A percentile compares a stretch with the other conserved stretches of the same genome.
Conservation (phyloP, 2,113 vertebrate genomes). For the Ailurus styani region DNA sequence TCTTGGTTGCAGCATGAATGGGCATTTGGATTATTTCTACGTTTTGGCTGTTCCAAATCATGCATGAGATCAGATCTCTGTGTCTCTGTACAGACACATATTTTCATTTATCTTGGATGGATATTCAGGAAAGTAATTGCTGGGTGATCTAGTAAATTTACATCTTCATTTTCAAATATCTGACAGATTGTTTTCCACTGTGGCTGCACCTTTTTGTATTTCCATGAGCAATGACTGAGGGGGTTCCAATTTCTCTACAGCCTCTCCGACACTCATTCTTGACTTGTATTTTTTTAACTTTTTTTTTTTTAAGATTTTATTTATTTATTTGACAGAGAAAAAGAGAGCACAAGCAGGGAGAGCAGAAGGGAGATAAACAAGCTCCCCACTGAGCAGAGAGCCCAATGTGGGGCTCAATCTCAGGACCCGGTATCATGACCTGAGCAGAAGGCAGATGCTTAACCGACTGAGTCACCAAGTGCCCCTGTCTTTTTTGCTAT, state of each 20-base stretch:
- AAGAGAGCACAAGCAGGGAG: too few species aligned
- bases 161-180: neutral
- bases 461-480: too few species aligned
- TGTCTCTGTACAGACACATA: neutral
- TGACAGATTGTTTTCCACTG: neutral
- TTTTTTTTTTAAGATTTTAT: neutral
- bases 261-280: neutral
- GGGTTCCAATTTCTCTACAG: neutral
- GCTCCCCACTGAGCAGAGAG: too few species aligned
- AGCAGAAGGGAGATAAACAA: too few species aligned
- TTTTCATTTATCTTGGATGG: neutral
- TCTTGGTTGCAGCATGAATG: neutral
- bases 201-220: neutral
- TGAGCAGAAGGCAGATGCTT: too few species aligned
- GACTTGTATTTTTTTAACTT: neutral
- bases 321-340: too few species aligned
- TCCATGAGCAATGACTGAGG: neutral
- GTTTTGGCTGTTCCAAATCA: neutral
- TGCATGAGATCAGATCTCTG: neutral
- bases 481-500: neutral
- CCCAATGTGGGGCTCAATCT: too few species aligned
- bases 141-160: neutral
- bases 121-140: neutral
- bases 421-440: too few species aligned
- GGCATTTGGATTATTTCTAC: neutral